Percentiles rank a stretch among this genome's conserved stretches.
phyloP scores from a whole-genome alignment of 2,797 vertebrate genomes.

The Astyanax mexicanus region DNA sequence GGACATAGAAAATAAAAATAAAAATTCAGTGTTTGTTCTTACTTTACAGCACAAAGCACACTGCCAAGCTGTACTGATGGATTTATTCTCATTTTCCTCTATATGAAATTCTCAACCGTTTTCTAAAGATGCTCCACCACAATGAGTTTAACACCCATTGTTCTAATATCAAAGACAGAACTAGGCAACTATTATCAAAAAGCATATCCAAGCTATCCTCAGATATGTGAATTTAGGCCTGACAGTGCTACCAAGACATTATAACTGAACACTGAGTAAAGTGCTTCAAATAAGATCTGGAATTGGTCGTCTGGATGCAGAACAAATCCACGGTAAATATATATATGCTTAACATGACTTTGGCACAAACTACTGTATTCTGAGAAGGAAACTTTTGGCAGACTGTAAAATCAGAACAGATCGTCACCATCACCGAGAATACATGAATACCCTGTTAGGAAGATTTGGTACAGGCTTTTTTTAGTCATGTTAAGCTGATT shows the following conservation, averaged over 20 bases:
- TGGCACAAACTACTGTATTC: constrained; percentile 18
- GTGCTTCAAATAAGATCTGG: constrained; percentile 25
- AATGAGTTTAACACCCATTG: constrained; percentile 15
- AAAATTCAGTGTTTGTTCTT: constrained; percentile 28
- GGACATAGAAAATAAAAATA: constrained; percentile 47
- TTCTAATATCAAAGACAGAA: constrained; percentile 15
- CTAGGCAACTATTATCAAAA: constrained; percentile 18
- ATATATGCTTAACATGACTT: constrained; percentile 29
- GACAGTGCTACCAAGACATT: constrained; percentile 21
- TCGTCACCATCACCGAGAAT: constrained; percentile 20
- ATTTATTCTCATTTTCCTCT: not conserved
- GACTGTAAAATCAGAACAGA: constrained; percentile 14
- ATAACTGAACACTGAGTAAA: constrained; percentile 29
- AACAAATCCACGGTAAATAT: constrained; percentile 23
- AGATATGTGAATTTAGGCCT: not conserved
- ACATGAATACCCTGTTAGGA: constrained; percentile 52
- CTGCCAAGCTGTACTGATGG: constrained; percentile 8
- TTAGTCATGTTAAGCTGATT: constrained; percentile 11
- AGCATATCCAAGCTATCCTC: constrained; percentile 14
- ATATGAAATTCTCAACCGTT: constrained; percentile 14
- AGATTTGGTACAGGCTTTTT: constrained; percentile 36
- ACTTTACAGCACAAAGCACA: constrained; percentile 10
- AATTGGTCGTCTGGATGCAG: not conserved
- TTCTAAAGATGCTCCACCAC: constrained; percentile 15
- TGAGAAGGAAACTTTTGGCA: constrained; percentile 21